phyloP scores from a whole-genome alignment of 1,140 invertebrate species.

The Ostrea edulis region DNA sequence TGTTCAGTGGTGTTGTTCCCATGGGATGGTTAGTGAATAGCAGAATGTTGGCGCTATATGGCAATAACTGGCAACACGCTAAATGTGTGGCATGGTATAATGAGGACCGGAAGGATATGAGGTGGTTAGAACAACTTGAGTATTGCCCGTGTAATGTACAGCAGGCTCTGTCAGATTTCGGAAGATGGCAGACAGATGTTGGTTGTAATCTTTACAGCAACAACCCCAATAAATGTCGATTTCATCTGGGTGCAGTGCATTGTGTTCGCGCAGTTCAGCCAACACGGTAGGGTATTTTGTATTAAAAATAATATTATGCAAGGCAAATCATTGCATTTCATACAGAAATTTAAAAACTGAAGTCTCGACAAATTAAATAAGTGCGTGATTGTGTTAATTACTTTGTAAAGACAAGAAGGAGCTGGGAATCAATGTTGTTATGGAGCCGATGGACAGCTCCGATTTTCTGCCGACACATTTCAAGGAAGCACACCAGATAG shows the following conservation, averaged over 20 bases:
- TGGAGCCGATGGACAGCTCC: constrained; percentile 92
- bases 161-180: constrained; percentile 94
- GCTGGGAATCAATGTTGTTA: constrained; percentile 98
- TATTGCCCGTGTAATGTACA: constrained; percentile 95
- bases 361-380: no score
- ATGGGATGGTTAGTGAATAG: constrained; percentile 71
- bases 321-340: background rate
- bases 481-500: constrained; percentile 94
- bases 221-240: constrained; percentile 92
- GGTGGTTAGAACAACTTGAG: constrained; percentile 78
- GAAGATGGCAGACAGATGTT: constrained; percentile 93
- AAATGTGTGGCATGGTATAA: constrained; percentile 68
- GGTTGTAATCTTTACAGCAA: constrained; percentile 88
- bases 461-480: constrained; percentile 96
- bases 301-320: background rate
- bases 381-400: background rate
- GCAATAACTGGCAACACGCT: constrained; percentile 64
- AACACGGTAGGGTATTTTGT: constrained; percentile 77
- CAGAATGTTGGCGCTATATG: constrained; percentile 57
- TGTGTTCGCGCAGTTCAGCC: constrained; percentile 95
- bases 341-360: background rate
- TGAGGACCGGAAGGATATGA: constrained; percentile 59
- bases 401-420: constrained; percentile 82
- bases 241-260: constrained; percentile 92
- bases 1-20: constrained; percentile 61